Evolutionary conservation across 2,113 vertebrate genomes (phyloP), one percentile per base, ranked within the genome.

Genomic region (Oryzias melastigma): DNA sequence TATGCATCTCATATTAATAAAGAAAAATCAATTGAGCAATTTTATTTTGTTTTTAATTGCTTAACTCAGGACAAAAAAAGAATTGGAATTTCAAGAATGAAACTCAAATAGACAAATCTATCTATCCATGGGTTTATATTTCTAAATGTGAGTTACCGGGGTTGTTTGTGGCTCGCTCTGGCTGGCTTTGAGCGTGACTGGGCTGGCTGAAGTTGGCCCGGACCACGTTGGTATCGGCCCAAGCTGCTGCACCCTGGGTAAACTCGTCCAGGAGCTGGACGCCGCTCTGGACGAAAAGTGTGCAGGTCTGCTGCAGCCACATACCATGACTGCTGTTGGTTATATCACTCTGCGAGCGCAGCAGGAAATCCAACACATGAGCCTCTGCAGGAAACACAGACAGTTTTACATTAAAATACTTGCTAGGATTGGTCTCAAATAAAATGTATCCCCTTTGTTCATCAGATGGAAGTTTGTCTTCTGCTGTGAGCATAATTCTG

Each of bases 191-290:
- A 0, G 89, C 88, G 58, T 52, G 47, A 50, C 83, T 90, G 15
- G 77, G 65, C 20, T 91, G 70, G 1, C 89, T 91, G 77, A 94
- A 84, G 88, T 93, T 90, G 58, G 75, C 80, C 25, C 78, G 87
- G 64, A 93, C 81, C 62, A 96, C 78, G 64, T 85, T 93, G 84
- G 87, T 87, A 84, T 94, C 93, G 77, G 85, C 88, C 95, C 94
- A 97, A 55, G 0, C 57, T 0, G 69, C 76, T 1, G 87, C 84
- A 0, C 52, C 77, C 13, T 90, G 87, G 0, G 86, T 45, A 0
- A 98, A 98, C 47, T 14, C 55, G 0, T 91, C 75, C 0, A 79
- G 91, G 13, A 97, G 86, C 3, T 80, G 83, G 0, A 88, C 85
- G 0, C 91, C 78, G 0, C 53, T 45, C 0, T 94, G 92, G 59